Evolutionary conservation across 2,888 invertebrate genomes (phyloP).

Genomic region (Sarcophaga carnaria): DNA sequence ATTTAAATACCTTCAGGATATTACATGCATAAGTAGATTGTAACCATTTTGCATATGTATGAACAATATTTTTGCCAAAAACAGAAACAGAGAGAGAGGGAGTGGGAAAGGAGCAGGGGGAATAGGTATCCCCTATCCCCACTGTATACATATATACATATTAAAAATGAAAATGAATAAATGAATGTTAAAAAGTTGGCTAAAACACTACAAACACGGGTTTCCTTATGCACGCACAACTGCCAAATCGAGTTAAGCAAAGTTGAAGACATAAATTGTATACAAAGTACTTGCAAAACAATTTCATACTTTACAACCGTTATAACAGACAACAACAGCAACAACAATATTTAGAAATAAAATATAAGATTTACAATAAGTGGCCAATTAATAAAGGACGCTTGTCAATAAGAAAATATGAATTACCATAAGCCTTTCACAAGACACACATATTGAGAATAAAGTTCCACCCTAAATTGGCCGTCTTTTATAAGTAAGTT

Average conservation of each 20-base stretch:
- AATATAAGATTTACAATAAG: neutral
- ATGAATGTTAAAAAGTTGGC: neutral
- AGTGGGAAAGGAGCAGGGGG: no score
- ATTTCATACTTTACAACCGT: conserved; percentile 26
- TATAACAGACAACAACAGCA: no score
- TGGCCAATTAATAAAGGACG: neutral
- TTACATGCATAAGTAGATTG: conserved; percentile 28
- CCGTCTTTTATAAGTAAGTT: neutral
- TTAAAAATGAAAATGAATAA: neutral
- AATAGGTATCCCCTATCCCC: no score
- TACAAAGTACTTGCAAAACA: conserved; percentile 29
- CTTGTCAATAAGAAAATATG: neutral
- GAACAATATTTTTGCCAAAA: neutral
- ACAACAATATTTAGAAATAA: neutral
- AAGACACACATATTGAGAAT: neutral
- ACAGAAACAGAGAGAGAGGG: no score
- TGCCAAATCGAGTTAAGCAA: neutral
- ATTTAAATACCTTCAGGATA: neutral
- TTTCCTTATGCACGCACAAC: neutral
- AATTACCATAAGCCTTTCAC: no score
- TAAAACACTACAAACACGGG: neutral
- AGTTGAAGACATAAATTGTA: conserved; percentile 20
- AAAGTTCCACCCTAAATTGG: neutral
- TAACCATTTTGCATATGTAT: conserved; percentile 1
- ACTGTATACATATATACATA: no score